Evolutionary conservation across 1,140 invertebrate species (phyloP).

Genomic region (Pseudomyrmex concolor): DNA sequence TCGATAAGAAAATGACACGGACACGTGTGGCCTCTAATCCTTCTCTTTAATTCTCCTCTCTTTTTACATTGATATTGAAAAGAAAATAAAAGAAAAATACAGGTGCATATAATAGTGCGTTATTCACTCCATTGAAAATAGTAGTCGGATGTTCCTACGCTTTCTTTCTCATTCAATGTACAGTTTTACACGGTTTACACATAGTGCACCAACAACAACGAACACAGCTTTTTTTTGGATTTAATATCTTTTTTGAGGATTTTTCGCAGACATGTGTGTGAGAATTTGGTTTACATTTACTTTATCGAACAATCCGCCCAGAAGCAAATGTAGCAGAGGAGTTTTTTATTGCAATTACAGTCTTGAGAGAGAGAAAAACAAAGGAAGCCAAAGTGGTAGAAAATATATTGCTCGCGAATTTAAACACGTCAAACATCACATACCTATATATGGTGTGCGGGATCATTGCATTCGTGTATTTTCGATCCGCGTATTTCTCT

Average conservation of each 20-base stretch:
- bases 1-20: background rate
- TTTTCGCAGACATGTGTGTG: constrained; percentile 8
- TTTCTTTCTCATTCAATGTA: background rate
- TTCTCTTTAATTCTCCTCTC: too few species aligned
- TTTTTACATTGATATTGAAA: background rate
- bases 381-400: background rate
- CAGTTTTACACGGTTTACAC: background rate
- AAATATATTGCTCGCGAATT: constrained; percentile 29
- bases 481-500: constrained; percentile 3
- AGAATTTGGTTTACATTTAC: constrained; percentile 26
- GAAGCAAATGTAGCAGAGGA: background rate
- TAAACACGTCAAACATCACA: too few species aligned
- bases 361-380: background rate
- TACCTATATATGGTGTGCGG: too few species aligned
- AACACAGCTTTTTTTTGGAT: background rate
- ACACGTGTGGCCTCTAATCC: too few species aligned
- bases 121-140: background rate
- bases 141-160: background rate
- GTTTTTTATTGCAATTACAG: constrained; percentile 29
- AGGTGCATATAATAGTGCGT: background rate
- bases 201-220: background rate
- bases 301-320: background rate
- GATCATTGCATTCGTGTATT: background rate
- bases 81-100: background rate
- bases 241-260: background rate